Base-by-base conservation (phyloP, 1,140 invertebrate species). In the Gonioctena quinquepunctata region DNA sequence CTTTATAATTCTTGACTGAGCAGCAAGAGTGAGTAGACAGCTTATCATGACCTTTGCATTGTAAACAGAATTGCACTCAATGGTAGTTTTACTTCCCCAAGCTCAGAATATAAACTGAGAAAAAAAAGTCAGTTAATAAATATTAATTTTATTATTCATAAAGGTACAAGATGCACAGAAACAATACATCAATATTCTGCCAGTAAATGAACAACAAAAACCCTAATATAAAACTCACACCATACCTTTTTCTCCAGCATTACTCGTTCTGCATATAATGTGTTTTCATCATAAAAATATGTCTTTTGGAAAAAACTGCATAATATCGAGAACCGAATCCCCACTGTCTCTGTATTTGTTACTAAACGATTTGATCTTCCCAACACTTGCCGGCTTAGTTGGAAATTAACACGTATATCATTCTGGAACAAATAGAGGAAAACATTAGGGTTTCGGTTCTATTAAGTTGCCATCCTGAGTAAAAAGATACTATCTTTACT, bases 331-430 rank as follows among this genome's bases (percentile, higher is more conserved):
- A 79, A 79, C 76, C 76, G 76, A 79, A 76, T 74, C 73, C 76
- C 73, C 68, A 73, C 66, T 50, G 25, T 67, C 42, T 68, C 64
- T 56, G 18, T 67, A 65, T 67, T 65, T 71, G 65, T 71, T 54
- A 56, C 69, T 69, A 50, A 61, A 49, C 49, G 19, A 50, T 71
- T 66, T 68, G 66, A 71, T 69, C 69, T 62, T 64, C 61, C 27
- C 13, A 59, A 57, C 27, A 63, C 57, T 42, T 69, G 50, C 59
- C 26, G 52, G 52, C 63, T 61, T 76, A 82, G 74, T 77, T 72
- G 56, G 80, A 81, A 68, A 83, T 82, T 75, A 83, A 81, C 69
- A 76, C 77, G 75, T 83, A 83, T 76, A 82, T 82, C 81, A 83
- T 82, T 79, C 81, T 83, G 81, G 68, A 83, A 83, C 77, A 80